Evolutionary conservation across 2,113 vertebrate species (phyloP).

Genomic region (Calcarius ornatus): DNA sequence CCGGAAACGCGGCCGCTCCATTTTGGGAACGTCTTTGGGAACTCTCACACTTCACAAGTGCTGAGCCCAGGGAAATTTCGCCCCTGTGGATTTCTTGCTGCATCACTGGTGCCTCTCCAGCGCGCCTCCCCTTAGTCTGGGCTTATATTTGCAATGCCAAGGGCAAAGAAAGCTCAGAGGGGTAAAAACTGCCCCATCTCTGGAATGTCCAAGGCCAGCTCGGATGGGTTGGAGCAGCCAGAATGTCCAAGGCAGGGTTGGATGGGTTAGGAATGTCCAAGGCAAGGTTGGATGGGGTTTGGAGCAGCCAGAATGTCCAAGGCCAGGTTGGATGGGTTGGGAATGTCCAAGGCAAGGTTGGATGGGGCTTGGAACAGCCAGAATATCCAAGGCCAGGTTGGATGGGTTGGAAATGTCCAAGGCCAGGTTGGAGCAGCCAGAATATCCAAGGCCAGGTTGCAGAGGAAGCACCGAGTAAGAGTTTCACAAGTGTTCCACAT

Average conservation of each 20-base stretch:
- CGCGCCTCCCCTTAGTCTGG: fast-evolving
- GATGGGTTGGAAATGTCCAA: too few species aligned
- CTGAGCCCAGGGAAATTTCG: background rate
- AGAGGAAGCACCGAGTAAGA: too few species aligned
- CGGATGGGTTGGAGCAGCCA: too few species aligned
- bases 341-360: too few species aligned
- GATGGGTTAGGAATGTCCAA: background rate
- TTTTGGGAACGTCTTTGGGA: background rate
- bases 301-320: too few species aligned
- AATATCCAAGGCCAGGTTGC: too few species aligned
- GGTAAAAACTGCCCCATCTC: too few species aligned
- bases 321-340: background rate
- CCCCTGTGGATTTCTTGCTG: background rate
- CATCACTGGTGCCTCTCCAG: background rate
- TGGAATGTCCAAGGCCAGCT: too few species aligned
- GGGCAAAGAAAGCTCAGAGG: too few species aligned
- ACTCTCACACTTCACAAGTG: background rate
- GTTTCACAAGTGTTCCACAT: too few species aligned
- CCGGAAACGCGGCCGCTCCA: background rate
- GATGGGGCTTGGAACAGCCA: fast-evolving
- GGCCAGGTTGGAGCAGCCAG: too few species aligned
- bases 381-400: background rate
- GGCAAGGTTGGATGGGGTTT: background rate
- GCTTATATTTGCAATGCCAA: fast-evolving
- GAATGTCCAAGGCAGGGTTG: background rate